Base-by-base conservation (phyloP, 2,888 invertebrate genomes). In the Diarsia dahlii region DNA sequence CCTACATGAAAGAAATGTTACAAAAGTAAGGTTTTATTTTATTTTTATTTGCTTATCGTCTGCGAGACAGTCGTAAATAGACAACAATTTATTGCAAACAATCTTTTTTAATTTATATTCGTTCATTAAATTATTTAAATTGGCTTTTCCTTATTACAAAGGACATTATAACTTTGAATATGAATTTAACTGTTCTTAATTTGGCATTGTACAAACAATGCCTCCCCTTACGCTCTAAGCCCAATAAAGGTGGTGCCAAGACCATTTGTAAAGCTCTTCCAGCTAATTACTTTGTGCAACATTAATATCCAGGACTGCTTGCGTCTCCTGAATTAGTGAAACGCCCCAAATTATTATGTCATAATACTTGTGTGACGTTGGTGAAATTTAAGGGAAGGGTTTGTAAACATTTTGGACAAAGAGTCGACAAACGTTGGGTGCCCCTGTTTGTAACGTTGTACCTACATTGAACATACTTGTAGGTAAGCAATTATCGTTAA, bases 261-360 rank as follows among this genome's bases (percentile, higher is more conserved):
- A 87, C 78, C 84, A 87, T 88, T 88, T 83, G 82, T 86, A 84
- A 87, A 84, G 84, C 87, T 85, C 86, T 82, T 80, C 77, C 52
- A 70, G 79, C 84, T 89, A 90, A 89, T 89, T 89, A 88, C 84
- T 82, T 83, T 78, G 78, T 84, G 80, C 81, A 81, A 80, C 85
- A 89, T 90, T 89, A 88, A 88, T 87, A 85, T 81, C 63, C 48
- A 77, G 76, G 85, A 78, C 73, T 84, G 81, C 81, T 76, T 82
- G 48, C 76, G 72, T 81, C 84, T 80, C 64, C 74, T 83, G 75
- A 85, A 85, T 87, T 84, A 86, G 78, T 72, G 78, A 76, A 83
- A 82, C 77, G 79, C 74, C 76, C 81, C 68, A 74, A 88, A 89
- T 87, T 84, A 86, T 88, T 76, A 81, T 71, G 85, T 73, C 81